These are phyloP conservation scores for Hermaeophaga mercurialis DNA, from an alignment of 2,888 invertebrate species.

Conservation along the genomic window DNA sequence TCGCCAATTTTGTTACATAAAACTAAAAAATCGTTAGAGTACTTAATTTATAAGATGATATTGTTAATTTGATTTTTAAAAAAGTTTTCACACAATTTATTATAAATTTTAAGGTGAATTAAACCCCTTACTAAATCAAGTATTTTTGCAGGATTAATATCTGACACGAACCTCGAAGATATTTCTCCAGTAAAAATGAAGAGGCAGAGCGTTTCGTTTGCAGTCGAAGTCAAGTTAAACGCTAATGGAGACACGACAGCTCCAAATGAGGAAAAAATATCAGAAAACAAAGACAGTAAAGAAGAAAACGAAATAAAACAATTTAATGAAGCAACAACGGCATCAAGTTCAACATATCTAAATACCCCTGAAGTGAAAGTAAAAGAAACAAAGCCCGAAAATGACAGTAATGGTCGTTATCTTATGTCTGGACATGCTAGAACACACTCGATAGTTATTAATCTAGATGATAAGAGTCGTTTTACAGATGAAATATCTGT, in stretches of 20 bases:
- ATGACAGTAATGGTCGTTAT: constrained; percentile 52
- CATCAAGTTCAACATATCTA: constrained; percentile 38
- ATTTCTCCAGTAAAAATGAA: constrained; percentile 47
- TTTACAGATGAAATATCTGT: constrained; percentile 84
- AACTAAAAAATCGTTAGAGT: no score
- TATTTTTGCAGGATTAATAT: constrained; percentile 15
- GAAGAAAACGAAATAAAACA: constrained; percentile 33
- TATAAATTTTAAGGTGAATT: no score
- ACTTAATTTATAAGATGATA: no score
- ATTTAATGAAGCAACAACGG: constrained; percentile 35
- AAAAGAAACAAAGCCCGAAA: constrained; percentile 33
- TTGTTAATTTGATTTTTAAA: no score
- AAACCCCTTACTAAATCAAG: no score
- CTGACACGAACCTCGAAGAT: constrained; percentile 32
- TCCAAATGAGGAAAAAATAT: constrained; percentile 12
- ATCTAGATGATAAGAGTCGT: constrained; percentile 78
- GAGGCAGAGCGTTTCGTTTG: constrained; percentile 59
- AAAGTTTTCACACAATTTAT: no score
- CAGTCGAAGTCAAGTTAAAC: constrained; percentile 49
- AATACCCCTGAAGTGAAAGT: constrained; percentile 34
- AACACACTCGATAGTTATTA: constrained; percentile 79
- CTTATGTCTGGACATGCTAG: constrained; percentile 69
- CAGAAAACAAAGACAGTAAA: constrained; percentile 5
- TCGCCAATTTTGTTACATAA: no score
- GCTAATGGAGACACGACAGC: constrained; percentile 17